Base-by-base conservation (phyloP, 2,888 invertebrate genomes). In the Caenorhabditis sp. region DNA sequence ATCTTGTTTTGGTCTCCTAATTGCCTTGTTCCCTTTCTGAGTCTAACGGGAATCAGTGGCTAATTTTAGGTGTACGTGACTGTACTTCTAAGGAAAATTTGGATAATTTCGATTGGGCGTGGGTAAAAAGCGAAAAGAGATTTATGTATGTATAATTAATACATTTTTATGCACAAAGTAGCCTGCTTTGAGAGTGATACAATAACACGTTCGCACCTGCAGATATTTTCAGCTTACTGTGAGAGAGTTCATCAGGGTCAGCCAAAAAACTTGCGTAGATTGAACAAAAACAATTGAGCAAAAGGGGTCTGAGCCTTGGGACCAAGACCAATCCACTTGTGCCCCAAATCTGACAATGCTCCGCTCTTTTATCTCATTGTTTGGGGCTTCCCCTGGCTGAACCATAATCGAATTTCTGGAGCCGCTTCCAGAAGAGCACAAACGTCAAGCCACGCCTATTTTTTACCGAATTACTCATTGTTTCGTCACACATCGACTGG, bases 361-460 rank as follows among this genome's bases (percentile, higher is more conserved):
- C 56, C 43, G 58, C 58, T 58, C 68, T 58, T 58, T 68, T 68
- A 68, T 68, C 68, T 43, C 52, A 68, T 68, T 68, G 68, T 58
- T 68, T 68, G 24, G 52, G 32, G 9, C 41, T 7, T 22, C 17
- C 13, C 11, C 9, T 15, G 4, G 6, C 8, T 8, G 30, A 35
- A 55, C 41, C 55, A 46, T 66, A 66, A 66, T 66, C 20, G 20
- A 58, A 50, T 65, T 52, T 8, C 9, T 24, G 15, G 6, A 26
- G 35, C 9, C 35, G 35, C 35, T 13, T 35, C 9, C 35, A 35
- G 9, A 2, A 35, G 35, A 13, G 35, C 35, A 39, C 24, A 52
- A 53, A 43, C 11, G 43, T 27, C 11, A 20, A 53, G 13, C 50
- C 26, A 35, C 68, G 50, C 68, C 50, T 26, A 68, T 43, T 50